Conservation (phyloP, 2,113 vertebrate species). For the Edolisoma coerulescens region DNA sequence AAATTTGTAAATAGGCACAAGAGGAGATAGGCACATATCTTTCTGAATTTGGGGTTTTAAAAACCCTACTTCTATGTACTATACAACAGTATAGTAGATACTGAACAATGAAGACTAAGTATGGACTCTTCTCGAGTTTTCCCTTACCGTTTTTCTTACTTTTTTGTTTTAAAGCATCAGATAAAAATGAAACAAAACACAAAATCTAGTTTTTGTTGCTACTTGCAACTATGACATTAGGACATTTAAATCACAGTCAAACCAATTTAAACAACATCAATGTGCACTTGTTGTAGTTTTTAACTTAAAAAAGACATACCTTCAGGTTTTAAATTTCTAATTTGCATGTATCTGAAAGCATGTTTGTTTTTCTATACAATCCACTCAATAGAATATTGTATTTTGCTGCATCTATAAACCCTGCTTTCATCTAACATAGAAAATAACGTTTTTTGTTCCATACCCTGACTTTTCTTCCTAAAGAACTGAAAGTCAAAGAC, state of each 20-base stretch:
- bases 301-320: neutral
- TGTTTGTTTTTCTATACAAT: neutral
- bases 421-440: neutral
- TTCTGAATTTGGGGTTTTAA: neutral
- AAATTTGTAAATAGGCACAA: neutral
- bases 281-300: neutral
- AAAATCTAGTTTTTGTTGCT: neutral
- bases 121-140: neutral
- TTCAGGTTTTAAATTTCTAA: neutral
- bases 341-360: neutral
- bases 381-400: neutral
- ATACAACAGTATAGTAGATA: no score
- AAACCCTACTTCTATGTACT: neutral
- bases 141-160: accelerated
- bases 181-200: neutral
- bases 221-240: neutral
- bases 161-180: neutral
- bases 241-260: neutral
- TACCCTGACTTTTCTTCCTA: neutral
- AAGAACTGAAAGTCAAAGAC: neutral
- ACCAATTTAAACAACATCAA: neutral
- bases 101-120: neutral
- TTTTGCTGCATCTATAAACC: neutral
- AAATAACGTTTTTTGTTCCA: neutral
- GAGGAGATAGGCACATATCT: neutral